A percentile compares a stretch with the other conserved stretches of the same genome.
phyloP scores from a whole-genome alignment of 1,140 invertebrate genomes.

The Drosophila miranda region DNA sequence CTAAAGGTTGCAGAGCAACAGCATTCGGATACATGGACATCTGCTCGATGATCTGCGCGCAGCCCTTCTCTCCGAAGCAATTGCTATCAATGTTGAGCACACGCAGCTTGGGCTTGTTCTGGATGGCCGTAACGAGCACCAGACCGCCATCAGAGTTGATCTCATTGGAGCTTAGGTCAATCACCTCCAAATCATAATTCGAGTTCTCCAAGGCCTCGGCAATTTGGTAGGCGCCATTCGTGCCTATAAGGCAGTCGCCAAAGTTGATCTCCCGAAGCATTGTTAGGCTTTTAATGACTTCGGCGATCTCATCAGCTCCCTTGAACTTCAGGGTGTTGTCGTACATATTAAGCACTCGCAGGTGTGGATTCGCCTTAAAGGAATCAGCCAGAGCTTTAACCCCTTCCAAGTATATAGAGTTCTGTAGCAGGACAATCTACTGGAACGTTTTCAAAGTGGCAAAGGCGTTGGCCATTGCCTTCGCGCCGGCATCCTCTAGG shows the following conservation, averaged over 20 bases:
- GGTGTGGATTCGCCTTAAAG: conserved; percentile 88
- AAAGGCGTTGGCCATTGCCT: conserved; percentile 92
- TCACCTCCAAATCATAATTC: conserved; percentile 84
- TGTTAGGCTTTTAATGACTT: conserved; percentile 85
- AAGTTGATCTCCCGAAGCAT: conserved; percentile 91
- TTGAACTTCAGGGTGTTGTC: conserved; percentile 94
- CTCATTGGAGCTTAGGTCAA: conserved; percentile 88
- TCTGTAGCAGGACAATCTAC: conserved; percentile 97
- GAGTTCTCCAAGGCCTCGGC: conserved; percentile 86
- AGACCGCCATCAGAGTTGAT: conserved; percentile 87
- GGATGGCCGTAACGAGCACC: conserved; percentile 86
- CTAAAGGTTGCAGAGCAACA: conserved; percentile 83
- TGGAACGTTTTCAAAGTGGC: conserved; percentile 91
- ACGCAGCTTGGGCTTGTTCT: conserved; percentile 86
- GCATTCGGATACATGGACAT: conserved; percentile 54
- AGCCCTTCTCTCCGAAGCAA: conserved; percentile 81
- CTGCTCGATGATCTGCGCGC: conserved; percentile 81
- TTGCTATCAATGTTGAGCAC: conserved; percentile 88
- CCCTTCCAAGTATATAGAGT: conserved; percentile 96
- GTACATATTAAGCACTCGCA: conserved; percentile 94
- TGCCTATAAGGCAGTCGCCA: conserved; percentile 95
- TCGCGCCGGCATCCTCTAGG: conserved; percentile 96
- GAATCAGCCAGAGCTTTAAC: conserved; percentile 91
- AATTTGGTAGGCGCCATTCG: conserved; percentile 89
- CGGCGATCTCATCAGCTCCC: conserved; percentile 89